Percentiles rank a stretch among this genome's conserved stretches.
Conservation (phyloP, 2,888 invertebrate species). For the Deilephila porcellus region DNA sequence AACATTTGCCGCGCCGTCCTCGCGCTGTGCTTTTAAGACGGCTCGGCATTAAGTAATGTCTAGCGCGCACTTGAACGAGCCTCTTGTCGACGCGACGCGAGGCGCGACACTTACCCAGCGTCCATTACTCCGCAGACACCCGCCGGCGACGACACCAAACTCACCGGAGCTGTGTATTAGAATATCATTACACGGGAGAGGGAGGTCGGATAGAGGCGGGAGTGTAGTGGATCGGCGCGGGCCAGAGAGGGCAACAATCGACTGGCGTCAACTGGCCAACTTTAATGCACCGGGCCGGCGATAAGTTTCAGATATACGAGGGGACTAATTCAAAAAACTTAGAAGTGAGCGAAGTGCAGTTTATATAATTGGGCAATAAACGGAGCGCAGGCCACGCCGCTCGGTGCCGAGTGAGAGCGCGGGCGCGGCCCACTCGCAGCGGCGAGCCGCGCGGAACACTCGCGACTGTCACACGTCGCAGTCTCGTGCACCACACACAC, state of each 20-base stretch:
- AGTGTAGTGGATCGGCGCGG: neutral
- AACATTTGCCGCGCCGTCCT: neutral
- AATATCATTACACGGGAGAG: neutral
- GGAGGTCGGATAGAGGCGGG: neutral
- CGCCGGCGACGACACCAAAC: neutral
- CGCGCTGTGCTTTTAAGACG: slow-evolving; percentile 1
- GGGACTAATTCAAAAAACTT: slow-evolving; percentile 35
- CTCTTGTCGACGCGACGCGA: neutral
- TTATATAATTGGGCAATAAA: slow-evolving; percentile 39
- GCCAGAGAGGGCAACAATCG: slow-evolving; percentile 50
- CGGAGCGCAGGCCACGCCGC: slow-evolving; percentile 39
- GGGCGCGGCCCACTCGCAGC: neutral
- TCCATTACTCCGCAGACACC: slow-evolving; percentile 19
- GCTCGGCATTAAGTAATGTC: slow-evolving; percentile 2
- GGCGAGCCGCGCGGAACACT: neutral
- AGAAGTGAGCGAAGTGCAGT: slow-evolving; percentile 39
- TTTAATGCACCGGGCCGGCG: slow-evolving; percentile 52
- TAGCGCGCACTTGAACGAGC: neutral
- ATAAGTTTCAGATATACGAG: slow-evolving; percentile 43
- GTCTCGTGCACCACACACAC: too few species aligned
- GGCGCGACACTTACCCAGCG: neutral
- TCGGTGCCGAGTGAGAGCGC: slow-evolving; percentile 55
- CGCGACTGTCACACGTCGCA: too few species aligned
- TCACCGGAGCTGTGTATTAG: neutral
- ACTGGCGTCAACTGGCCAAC: slow-evolving; percentile 40